These are phyloP conservation scores for Taxidea taxus DNA, from an alignment of 2,113 vertebrate species.

Conservation along the genomic window DNA sequence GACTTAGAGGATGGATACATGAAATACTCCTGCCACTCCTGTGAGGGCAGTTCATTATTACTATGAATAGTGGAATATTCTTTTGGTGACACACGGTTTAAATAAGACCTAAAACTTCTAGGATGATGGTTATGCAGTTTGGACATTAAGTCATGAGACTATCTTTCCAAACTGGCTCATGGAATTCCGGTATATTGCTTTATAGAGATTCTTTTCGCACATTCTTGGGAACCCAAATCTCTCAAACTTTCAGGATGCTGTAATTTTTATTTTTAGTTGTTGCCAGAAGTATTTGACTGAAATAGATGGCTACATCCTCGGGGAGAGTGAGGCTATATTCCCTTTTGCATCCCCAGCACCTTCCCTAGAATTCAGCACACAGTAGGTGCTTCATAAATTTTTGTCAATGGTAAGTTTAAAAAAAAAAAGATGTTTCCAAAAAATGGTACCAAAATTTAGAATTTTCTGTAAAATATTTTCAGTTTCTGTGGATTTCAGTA, in stretches of 20 bases:
- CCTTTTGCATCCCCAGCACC: not conserved
- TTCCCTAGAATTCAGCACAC: not conserved
- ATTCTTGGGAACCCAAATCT: not conserved
- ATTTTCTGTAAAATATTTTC: slow-evolving; percentile 29
- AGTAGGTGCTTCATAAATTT: not conserved
- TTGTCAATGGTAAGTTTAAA: not conserved
- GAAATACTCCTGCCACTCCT: not conserved
- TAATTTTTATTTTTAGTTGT: slow-evolving; percentile 24
- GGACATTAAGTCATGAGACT: not conserved
- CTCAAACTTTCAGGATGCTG: not conserved
- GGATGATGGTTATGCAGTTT: not conserved
- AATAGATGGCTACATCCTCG: not conserved
- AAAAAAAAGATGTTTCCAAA: not conserved
- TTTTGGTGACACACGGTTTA: not conserved
- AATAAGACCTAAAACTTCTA: not conserved
- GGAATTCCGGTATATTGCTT: not conserved
- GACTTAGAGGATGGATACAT: not conserved
- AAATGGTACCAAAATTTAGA: not conserved
- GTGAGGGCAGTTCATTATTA: not conserved
- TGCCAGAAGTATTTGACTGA: not conserved
- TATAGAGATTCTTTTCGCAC: not conserved
- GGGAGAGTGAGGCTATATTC: not conserved
- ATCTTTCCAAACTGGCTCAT: not conserved
- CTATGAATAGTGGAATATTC: not conserved
- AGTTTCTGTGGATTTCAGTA: slow-evolving; percentile 20